Percentiles rank a stretch among this genome's conserved stretches.
phyloP scores from a whole-genome alignment of 64 coral and sea anemone species.

The Montipora efflorescens region DNA sequence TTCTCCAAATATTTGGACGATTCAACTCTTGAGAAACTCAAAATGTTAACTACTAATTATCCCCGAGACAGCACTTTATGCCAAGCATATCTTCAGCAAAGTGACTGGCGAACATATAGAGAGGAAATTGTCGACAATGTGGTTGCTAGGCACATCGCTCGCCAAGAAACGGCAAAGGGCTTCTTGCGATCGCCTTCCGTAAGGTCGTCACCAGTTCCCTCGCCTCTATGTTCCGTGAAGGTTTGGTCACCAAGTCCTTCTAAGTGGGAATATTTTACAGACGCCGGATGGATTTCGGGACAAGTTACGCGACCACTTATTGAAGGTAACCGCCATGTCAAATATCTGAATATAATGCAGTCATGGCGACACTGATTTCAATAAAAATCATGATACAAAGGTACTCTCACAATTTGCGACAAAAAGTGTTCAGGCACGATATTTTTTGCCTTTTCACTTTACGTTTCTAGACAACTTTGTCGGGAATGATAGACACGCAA shows the following conservation, averaged over 20 bases:
- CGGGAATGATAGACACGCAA: too few species aligned
- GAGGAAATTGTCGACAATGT: constrained; percentile 91
- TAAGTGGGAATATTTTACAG: constrained; percentile 82
- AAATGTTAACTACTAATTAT: constrained; percentile 54
- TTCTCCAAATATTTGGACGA: constrained; percentile 68
- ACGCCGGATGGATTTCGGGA: constrained; percentile 55
- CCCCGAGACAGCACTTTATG: constrained; percentile 76
- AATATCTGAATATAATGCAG: too few species aligned
- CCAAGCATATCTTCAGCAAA: constrained; percentile 75
- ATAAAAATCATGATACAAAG: too few species aligned
- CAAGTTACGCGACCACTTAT: constrained; percentile 48
- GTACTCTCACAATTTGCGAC: too few species aligned
- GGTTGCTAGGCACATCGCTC: constrained; percentile 57
- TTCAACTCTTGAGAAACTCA: constrained; percentile 60
- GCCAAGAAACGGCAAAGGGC: constrained; percentile 74
- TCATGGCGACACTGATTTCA: too few species aligned
- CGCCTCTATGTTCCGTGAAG: constrained; percentile 80
- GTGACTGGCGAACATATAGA: constrained; percentile 87
- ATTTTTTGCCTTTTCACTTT: too few species aligned
- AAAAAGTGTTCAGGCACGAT: too few species aligned
- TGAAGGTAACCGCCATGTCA: constrained; percentile 41
- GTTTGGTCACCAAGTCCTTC: constrained; percentile 57
- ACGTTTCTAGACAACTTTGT: too few species aligned
- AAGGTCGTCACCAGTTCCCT: constrained; percentile 70
- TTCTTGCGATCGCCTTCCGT: constrained; percentile 54